Base-by-base conservation (phyloP, 2,888 invertebrate species). In the Peribatodes rhomboidaria region DNA sequence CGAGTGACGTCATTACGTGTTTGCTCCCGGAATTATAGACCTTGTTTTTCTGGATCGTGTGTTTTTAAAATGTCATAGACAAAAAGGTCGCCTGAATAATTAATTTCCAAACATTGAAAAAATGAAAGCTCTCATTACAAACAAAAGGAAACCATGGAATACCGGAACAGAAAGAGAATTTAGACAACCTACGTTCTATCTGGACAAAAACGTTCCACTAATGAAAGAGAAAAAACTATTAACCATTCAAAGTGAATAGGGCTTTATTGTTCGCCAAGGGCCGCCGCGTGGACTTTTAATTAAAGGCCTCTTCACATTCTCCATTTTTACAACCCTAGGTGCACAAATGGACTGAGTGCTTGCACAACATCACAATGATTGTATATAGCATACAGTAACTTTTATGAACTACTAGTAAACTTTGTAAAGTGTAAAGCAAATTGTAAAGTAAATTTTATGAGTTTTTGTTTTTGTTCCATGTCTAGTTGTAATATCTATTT, bases 221-320 rank as follows among this genome's bases (percentile, higher is more conserved):
- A 80, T 81, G 72, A 82, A 82, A 72, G 76, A 74, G 79, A 77
- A 80, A 79, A 80, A 81, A 81, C 81, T 80, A 83, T 84, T 79
- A 82, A 78, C 81, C 77, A 81, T 85, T 85, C 83, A 86, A 82
- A 82, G 82, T 78, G 82, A 82, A 86, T 80, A 67, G 80, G 79
- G 83, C 84, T 89, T 87, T 88, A 86, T 89, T 89, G 88, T 89
- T 78, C 81, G 75, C 73, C 69, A 82, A 84, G 84, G 80, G 81
- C 84, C 75, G 80, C 68, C 81, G 83, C 81, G 85, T 87, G 84
- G 90, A 87, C 89, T 91, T 92, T 91, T 92, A 91, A 92, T 91
- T 91, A 90, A 90, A 88, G 83, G 82, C 84, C 86, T 87, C 83
- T 87, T 79, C 83, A 84, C 86, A 83, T 83, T 83, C 85, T 82